Conservation (phyloP, 2,113 vertebrate genomes). For the Chinchilla lanigera region DNA sequence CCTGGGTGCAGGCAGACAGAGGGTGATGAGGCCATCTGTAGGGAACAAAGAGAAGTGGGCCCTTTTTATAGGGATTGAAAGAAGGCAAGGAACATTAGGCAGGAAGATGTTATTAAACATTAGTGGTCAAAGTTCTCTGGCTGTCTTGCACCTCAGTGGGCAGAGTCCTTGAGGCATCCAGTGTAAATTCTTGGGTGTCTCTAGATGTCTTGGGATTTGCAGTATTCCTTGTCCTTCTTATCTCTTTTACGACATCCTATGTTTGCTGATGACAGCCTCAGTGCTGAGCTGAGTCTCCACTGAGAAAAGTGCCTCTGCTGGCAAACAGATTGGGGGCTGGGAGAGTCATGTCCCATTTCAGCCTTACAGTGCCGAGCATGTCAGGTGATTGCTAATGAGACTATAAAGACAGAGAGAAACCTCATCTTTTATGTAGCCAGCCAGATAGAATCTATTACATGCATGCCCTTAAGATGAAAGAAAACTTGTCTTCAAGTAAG, state of each 20-base stretch:
- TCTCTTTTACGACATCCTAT: not conserved
- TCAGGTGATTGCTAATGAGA: not conserved
- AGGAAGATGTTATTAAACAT: not conserved
- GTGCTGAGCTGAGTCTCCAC: not conserved
- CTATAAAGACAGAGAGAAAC: not conserved
- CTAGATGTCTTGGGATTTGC: not conserved
- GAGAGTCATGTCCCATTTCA: not conserved
- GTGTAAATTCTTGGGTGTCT: not conserved
- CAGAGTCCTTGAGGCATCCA: not conserved
- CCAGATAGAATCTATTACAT: not conserved
- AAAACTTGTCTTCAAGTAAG: not conserved
- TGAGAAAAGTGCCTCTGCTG: not conserved
- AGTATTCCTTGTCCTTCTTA: not conserved
- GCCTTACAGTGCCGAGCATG: not conserved
- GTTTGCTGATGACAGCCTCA: not conserved
- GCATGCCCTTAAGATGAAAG: not conserved
- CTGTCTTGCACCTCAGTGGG: not conserved
- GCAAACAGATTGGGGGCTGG: not conserved
- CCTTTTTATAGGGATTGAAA: not conserved
- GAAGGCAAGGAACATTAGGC: not conserved
- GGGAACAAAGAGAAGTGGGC: not conserved
- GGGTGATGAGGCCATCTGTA: too few species aligned
- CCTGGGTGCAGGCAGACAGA: not conserved
- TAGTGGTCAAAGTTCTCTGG: not conserved
- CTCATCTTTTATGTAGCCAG: not conserved